Evolutionary conservation across 1,140 invertebrate genomes (phyloP), one percentile per base, ranked within the genome.

Genomic region (Hycleus phaleratus): DNA sequence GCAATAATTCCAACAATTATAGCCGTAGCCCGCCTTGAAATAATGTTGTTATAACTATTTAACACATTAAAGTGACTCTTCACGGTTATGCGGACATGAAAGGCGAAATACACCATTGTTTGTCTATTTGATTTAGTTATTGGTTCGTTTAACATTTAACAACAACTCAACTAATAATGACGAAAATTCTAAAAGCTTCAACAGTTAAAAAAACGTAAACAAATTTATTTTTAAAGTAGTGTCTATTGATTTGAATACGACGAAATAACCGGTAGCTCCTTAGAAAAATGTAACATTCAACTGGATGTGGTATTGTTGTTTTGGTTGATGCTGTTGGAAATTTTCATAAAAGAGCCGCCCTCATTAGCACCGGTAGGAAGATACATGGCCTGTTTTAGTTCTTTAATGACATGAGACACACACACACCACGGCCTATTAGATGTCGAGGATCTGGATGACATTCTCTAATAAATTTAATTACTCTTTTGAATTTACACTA

Each of bases 381-480:
- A 62, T 62, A 51, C 61, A 63, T 58, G 53, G 58, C 54, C 61
- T 58, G 50, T 53, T 62, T 56, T 56, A 52, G 58, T 44, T 32
- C 25, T 51, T 56, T 63, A 63, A 63, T 63, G 61, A 63, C 52
- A 54, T 57, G 61, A 32, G 53, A 56, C 58, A 55, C 54, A 32
- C 58, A 56, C 58, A 55, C 54, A 49, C 48, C 53, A 63, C 58
- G 61, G 52, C 46, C 61, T 62, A 59, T 58, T 62, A 58, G 50
- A 59, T 46, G 57, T 52, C 42, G 46, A 49, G 46, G 45, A 55
- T 46, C 18, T 38, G 49, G 61, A 56, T 56, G 61, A 62, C 61
- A 53, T 56, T 48, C 57, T 32, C 61, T 60, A 63, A 63, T 63
- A 60, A 63, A 63, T 63, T 63, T 63, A 63, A 63, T 63, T 63